Evolutionary conservation across 1,140 invertebrate genomes (phyloP).

Genomic region (Dendrolimus punctatus): DNA sequence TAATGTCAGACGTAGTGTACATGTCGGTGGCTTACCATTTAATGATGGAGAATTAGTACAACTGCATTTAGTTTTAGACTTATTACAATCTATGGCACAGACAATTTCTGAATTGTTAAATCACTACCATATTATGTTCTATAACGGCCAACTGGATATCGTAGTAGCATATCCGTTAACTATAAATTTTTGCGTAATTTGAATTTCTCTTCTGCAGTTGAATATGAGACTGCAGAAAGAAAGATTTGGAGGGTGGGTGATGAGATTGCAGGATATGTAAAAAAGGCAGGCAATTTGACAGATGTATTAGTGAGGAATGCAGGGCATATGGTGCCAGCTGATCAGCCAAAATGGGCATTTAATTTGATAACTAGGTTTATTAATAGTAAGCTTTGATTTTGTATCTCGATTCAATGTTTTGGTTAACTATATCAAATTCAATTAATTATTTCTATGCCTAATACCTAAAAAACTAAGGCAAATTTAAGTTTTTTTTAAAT

Average conservation of each 20-base stretch:
- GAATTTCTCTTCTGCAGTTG: conserved; percentile 75
- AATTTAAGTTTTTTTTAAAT: too few species aligned
- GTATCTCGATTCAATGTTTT: not conserved
- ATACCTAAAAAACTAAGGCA: too few species aligned
- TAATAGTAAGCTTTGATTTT: conserved; percentile 28
- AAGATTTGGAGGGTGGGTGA: conserved; percentile 77
- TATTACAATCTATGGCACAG: conserved; percentile 46
- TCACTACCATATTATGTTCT: conserved; percentile 80
- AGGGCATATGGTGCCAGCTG: conserved; percentile 86
- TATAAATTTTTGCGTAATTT: conserved; percentile 78
- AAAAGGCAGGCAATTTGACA: conserved; percentile 80
- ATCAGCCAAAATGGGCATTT: conserved; percentile 83
- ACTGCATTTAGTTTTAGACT: conserved; percentile 35
- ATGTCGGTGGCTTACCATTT: conserved; percentile 86
- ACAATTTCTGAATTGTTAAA: conserved; percentile 33
- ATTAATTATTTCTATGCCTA: too few species aligned
- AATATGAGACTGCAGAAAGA: conserved; percentile 76
- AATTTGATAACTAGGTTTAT: conserved; percentile 86
- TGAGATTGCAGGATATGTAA: conserved; percentile 83
- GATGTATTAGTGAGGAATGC: conserved; percentile 84
- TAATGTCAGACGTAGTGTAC: conserved; percentile 78
- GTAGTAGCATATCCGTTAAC: conserved; percentile 87
- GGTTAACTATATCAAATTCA: too few species aligned
- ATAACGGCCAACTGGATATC: conserved; percentile 88
- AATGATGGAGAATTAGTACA: conserved; percentile 61